Evolutionary conservation across 2,113 vertebrate genomes (phyloP), one percentile per base, ranked within the genome.

Genomic region (Lutjanus erythropterus): DNA sequence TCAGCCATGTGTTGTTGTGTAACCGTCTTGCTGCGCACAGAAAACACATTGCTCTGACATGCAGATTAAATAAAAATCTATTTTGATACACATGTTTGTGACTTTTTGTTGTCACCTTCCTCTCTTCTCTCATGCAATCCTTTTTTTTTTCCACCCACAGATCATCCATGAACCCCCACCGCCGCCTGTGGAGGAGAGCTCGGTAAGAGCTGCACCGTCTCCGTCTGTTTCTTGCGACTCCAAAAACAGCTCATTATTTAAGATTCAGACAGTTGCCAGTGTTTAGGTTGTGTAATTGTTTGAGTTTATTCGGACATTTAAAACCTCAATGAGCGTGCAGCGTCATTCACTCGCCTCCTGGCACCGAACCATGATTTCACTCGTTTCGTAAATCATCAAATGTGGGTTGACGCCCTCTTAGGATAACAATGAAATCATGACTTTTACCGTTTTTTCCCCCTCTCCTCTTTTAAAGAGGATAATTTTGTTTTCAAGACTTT

Each of bases 81-180:
- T 75, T 68, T 83, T 67, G 29, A 59, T 52, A 56, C 25, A 83
- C 61, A 53, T 69, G 65, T 84, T 75, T 67, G 29, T 62, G 47
- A 59, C 27, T 69, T 79, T 31, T 64, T n/a, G 35, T 84, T n/a
- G 49, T 44, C 23, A 23, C 31, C 27, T 19, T 21, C 44, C n/a
- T 27, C 33, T 1, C 19, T 65, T 58, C 46, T 23, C 66, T 69
- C 61, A 71, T 53, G 52, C 31, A n/a, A 42, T 55, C 18, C 33
- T 31, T 53, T 72, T 66, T 83, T 52, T 61, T 15, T 31, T 12
- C 6, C 23, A 25, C 29, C 25, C 31, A n/a, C 83, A 96, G 95
- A 94, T 95, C 75, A 95, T 96, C 84, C 94, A 94, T 23, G 95
- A 94, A 37, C 93, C 95, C n/a, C 94, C 95, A 4, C 93, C 95